Evolutionary conservation across 2,888 invertebrate genomes (phyloP).

Genomic region (Drosophila paracracens): DNA sequence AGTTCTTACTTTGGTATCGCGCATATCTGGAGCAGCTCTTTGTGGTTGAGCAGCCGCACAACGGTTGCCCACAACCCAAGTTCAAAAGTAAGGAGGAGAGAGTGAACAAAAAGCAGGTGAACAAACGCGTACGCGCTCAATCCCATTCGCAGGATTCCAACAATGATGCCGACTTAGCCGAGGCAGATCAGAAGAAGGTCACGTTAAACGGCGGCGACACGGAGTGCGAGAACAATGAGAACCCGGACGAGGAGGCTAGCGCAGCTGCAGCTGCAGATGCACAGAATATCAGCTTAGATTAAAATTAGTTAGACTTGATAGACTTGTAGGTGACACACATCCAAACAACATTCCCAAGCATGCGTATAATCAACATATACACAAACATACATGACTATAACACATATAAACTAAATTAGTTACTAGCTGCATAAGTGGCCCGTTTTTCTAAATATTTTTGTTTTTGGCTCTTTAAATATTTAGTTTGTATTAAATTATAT

Average conservation of each 20-base stretch:
- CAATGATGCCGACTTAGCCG: slow-evolving; percentile 90
- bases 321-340: slow-evolving; percentile 26
- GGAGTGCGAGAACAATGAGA: slow-evolving; percentile 83
- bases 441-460: slow-evolving; percentile 19
- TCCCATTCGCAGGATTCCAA: slow-evolving; percentile 68
- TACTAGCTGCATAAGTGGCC: slow-evolving; percentile 44
- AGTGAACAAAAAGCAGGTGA: slow-evolving; percentile 37
- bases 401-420: slow-evolving; percentile 39
- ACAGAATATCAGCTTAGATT: slow-evolving; percentile 44
- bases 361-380: slow-evolving; percentile 33
- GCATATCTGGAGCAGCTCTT: slow-evolving; percentile 81
- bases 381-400: slow-evolving; percentile 22
- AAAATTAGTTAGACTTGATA: slow-evolving; percentile 23
- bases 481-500: slow-evolving; percentile 66
- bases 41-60: slow-evolving; percentile 59
- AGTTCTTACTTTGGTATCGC: slow-evolving; percentile 83
- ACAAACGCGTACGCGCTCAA: slow-evolving; percentile 61
- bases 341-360: slow-evolving; percentile 53
- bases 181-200: slow-evolving; percentile 91
- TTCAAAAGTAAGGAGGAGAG: slow-evolving; percentile 27
- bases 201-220: slow-evolving; percentile 50
- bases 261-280: slow-evolving; percentile 41
- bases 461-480: slow-evolving; percentile 38
- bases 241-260: slow-evolving; percentile 78
- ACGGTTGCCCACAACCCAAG: slow-evolving; percentile 17